Conservation (phyloP, 2,113 vertebrate species). For the Mastomys natalensis region DNA sequence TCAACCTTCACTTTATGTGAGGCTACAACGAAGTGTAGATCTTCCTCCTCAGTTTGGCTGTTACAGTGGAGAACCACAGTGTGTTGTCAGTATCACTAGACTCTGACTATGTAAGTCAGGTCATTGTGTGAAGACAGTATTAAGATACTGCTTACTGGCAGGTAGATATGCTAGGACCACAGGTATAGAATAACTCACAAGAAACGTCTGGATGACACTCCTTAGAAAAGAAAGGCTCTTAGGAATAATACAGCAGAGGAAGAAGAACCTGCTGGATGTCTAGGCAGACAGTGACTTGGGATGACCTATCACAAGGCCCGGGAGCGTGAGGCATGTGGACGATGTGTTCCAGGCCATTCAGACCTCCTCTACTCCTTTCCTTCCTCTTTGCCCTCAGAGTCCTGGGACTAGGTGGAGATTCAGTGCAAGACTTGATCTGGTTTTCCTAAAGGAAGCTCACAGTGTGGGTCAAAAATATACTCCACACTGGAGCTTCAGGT, state of each 20-base stretch:
- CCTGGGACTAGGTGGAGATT: too few species aligned
- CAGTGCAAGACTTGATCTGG: background rate
- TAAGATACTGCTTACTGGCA: background rate
- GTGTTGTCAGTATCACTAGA: background rate
- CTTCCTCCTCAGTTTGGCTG: background rate
- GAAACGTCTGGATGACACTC: background rate
- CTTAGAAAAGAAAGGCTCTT: background rate
- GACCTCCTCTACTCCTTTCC: too few species aligned
- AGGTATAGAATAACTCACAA: rapidly evolving
- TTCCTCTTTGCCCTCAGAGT: background rate
- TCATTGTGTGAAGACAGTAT: background rate
- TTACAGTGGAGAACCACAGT: background rate
- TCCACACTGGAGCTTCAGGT: background rate
- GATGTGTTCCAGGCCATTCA: background rate
- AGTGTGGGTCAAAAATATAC: rapidly evolving
- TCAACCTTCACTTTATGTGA: background rate
- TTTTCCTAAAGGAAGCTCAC: background rate
- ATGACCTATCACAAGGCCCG: too few species aligned
- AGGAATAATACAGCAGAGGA: background rate
- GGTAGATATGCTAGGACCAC: background rate
- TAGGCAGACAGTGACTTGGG: too few species aligned
- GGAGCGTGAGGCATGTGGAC: background rate
- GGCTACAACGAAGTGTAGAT: background rate
- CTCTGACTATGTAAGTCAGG: background rate
- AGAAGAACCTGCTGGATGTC: background rate